These are phyloP conservation scores for Phoxinus phoxinus DNA, from an alignment of 2,113 vertebrate genomes.

Conservation along the genomic window DNA sequence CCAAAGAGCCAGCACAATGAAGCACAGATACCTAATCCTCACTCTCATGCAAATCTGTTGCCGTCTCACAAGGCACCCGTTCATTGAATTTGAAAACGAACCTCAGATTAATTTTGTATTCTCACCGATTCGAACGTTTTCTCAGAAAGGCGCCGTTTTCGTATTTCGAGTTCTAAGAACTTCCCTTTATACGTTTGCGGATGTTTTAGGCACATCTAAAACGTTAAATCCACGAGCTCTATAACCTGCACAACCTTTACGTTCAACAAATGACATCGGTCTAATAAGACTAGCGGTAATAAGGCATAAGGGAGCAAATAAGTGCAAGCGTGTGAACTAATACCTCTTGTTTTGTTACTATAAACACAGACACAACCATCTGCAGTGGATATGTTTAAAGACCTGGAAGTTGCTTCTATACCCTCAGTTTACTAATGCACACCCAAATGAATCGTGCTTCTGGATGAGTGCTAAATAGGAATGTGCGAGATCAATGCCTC, in stretches of 20 bases:
- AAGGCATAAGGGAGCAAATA: neutral
- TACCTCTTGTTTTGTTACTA: slow-evolving; percentile 4
- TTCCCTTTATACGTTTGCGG: neutral
- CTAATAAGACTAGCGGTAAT: neutral
- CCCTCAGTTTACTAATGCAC: slow-evolving; percentile 4
- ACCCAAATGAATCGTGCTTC: neutral
- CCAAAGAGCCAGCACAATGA: slow-evolving; percentile 47
- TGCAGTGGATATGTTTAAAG: neutral
- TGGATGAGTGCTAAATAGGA: slow-evolving; percentile 20
- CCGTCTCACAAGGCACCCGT: neutral
- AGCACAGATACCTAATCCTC: slow-evolving; percentile 50
- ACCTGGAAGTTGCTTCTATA: neutral
- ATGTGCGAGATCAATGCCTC: slow-evolving; percentile 13
- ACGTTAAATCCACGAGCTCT: neutral
- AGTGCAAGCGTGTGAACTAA: neutral
- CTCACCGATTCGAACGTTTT: slow-evolving; percentile 11
- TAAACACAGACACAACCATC: slow-evolving; percentile 8
- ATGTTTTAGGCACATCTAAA: neutral
- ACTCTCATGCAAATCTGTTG: slow-evolving; percentile 19
- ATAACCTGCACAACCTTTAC: neutral
- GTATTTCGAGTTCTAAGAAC: slow-evolving; percentile 15
- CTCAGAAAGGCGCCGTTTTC: neutral
- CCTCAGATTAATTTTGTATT: slow-evolving; percentile 23
- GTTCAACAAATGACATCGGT: neutral
- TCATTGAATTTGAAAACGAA: neutral